Conservation (phyloP, 1,140 invertebrate genomes). For the Eubasilissa regina region DNA sequence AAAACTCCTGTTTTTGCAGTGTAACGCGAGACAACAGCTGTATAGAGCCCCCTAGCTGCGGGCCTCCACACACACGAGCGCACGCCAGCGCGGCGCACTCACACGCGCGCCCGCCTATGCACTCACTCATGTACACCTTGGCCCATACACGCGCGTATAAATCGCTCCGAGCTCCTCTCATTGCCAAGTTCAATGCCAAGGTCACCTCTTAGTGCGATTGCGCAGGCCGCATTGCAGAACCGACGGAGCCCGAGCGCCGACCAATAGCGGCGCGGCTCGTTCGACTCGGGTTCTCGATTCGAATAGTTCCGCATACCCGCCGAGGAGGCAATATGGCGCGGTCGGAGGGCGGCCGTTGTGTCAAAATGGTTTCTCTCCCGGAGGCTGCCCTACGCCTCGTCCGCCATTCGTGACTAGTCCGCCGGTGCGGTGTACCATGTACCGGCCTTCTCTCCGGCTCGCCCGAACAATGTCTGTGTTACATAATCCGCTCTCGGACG, state of each 20-base stretch:
- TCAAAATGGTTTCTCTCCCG: neutral
- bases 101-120: conserved; percentile 26
- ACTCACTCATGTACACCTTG: conserved; percentile 45
- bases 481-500: conserved; percentile 40
- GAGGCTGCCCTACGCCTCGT: neutral
- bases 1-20: neutral
- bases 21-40: conserved; percentile 13
- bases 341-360: conserved; percentile 31
- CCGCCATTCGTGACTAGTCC: conserved; percentile 42
- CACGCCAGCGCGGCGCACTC: conserved; percentile 16
- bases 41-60: neutral
- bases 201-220: conserved; percentile 58
- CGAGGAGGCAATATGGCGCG: conserved; percentile 28
- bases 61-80: neutral
- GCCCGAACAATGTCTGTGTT: conserved; percentile 24
- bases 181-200: conserved; percentile 62
- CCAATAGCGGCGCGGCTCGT: conserved; percentile 20
- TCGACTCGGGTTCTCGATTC: conserved; percentile 18
- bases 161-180: conserved; percentile 56
- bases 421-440: neutral
- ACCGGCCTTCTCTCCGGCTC: conserved; percentile 5
- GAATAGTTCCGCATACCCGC: conserved; percentile 38
- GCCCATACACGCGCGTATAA: conserved; percentile 44
- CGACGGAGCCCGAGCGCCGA: conserved; percentile 35
- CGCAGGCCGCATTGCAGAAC: conserved; percentile 61